Evolutionary conservation across 2,113 vertebrate species (phyloP), one percentile per base, ranked within the genome.

Genomic region (Haemorhous mexicanus): DNA sequence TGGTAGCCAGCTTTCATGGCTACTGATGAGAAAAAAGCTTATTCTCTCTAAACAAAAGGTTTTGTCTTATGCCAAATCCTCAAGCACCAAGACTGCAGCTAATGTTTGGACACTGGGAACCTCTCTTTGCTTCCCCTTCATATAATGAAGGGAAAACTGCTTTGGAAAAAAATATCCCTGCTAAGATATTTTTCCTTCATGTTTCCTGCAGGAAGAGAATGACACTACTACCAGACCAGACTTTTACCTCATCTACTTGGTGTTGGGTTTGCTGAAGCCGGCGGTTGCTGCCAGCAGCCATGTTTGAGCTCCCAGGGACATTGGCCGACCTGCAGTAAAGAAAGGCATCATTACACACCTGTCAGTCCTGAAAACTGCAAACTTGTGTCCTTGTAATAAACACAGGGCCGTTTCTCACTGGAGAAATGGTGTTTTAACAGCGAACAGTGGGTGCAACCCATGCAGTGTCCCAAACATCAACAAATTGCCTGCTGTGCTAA

Each of bases 251-350:
- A 86, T 98, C 97, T 12, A 98, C 98, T 98, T 98, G 98, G 67
- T 98, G 96, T 0, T 98, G 98, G 9, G 98, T 98, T 95, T 98
- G 98, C 94, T 98, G 98, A 47, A 98, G 98, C 56, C 97, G 97
- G 49, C 97, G 97, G 47, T 87, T 98, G 27, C 96, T 84, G 70
- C 98, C 95, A 16, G 95, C 27, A 55, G 97, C 97, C 87, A 84
- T 66, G 20, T 97, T 94, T 3, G 98, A 78, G 21, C 87, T 91
- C 32, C 94, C 85, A 26, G 97, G 59, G 13, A 68, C 26, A 16
- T 26, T 82, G 58, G 97, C 35, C 20, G 98, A 98, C 98, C 98
- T 98, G 94, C 41, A 96, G 91, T 1, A 46, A 85, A 89, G 9
- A 92, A 87, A 96, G 7, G 27, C 26, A 73, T 20, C 4, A 8